phyloP scores from a whole-genome alignment of 2,888 invertebrate genomes.

The Dryocosmus kuriphilus region DNA sequence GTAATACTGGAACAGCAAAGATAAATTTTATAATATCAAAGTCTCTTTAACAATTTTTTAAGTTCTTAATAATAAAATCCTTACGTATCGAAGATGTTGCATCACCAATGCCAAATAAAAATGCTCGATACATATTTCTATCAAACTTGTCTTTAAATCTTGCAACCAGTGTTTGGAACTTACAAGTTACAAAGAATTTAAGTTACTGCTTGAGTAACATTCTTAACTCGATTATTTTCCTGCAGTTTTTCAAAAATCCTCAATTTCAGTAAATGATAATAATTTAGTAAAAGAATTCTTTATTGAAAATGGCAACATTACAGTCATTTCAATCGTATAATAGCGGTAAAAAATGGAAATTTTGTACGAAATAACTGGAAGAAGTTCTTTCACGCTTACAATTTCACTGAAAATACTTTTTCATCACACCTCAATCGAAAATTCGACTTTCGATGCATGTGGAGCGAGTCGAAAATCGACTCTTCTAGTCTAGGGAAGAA shows the following conservation, averaged over 20 bases:
- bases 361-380: slow-evolving; percentile 10
- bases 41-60: not conserved
- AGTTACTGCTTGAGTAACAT: too few relatives aligned
- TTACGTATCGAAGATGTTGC: slow-evolving; percentile 17
- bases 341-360: slow-evolving; percentile 22
- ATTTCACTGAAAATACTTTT: slow-evolving; percentile 6
- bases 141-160: not conserved
- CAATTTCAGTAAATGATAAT: not conserved
- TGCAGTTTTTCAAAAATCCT: not conserved
- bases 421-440: too few relatives aligned
- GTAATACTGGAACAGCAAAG: not conserved
- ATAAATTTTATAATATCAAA: not conserved
- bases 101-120: slow-evolving; percentile 13
- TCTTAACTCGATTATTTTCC: too few relatives aligned
- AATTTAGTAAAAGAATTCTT: slow-evolving; percentile 70
- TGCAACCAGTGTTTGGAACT: not conserved
- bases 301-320: slow-evolving; percentile 71
- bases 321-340: slow-evolving; percentile 58
- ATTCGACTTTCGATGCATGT: too few relatives aligned
- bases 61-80: slow-evolving; percentile 3
- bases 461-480: too few relatives aligned
- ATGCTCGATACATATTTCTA: not conserved
- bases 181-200: too few relatives aligned
- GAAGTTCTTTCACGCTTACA: not conserved
- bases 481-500: too few relatives aligned